A percentile compares a stretch with the other conserved stretches of the same genome.
Conservation (phyloP, 2,113 vertebrate species). For the Prunella fulvescens region DNA sequence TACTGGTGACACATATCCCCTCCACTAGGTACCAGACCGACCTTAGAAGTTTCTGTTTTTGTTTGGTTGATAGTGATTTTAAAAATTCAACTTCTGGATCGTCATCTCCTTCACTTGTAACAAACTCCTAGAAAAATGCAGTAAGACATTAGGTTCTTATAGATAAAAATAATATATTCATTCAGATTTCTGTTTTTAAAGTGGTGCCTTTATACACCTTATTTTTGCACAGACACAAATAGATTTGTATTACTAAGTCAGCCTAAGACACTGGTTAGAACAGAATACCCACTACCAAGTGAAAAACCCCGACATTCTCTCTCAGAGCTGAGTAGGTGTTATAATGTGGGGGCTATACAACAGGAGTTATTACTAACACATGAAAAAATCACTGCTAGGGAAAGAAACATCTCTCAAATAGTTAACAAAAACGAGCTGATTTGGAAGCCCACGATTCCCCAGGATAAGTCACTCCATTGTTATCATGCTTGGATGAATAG, state of each 20-base stretch:
- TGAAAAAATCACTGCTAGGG: neutral
- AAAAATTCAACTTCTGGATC: constrained; percentile 98
- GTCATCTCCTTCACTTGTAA: constrained; percentile 93
- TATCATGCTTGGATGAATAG: constrained; percentile 38
- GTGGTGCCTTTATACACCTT: neutral
- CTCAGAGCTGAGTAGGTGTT: constrained; percentile 34
- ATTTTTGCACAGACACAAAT: neutral
- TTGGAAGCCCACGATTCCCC: constrained; percentile 19
- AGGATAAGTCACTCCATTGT: constrained; percentile 54
- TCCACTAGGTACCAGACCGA: constrained; percentile 38
- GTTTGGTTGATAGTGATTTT: constrained; percentile 92
- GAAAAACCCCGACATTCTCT: neutral
- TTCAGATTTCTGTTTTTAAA: neutral
- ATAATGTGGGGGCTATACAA: constrained; percentile 6
- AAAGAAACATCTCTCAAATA: constrained; percentile 48
- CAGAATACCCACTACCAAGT: neutral
- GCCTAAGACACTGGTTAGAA: neutral
- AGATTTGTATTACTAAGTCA: neutral
- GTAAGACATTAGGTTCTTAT: neutral
- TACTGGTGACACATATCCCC: neutral
- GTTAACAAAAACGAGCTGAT: constrained; percentile 33
- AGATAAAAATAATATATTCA: neutral
- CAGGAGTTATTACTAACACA: constrained; percentile 25
- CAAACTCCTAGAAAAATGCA: constrained; percentile 78
- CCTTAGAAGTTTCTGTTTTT: constrained; percentile 97